Conservation (phyloP, 2,113 vertebrate species). For the Scomber scombrus region DNA sequence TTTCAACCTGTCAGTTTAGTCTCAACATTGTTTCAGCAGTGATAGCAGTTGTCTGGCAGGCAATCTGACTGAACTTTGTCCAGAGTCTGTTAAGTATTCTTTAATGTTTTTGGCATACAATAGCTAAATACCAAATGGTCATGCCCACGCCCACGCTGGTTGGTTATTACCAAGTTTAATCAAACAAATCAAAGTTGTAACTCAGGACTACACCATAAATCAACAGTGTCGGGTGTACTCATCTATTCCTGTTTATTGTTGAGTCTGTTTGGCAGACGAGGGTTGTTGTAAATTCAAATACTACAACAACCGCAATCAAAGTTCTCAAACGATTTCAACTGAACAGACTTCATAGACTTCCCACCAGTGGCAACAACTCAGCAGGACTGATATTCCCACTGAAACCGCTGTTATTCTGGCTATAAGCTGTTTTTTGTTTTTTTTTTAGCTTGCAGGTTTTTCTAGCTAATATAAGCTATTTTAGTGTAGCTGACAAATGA, state of each 20-base stretch:
- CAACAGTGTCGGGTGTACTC: not conserved
- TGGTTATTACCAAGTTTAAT: not conserved
- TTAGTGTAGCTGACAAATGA: not conserved
- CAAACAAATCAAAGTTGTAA: not conserved
- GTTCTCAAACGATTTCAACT: too few species aligned
- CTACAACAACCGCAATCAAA: too few species aligned
- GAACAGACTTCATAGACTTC: too few species aligned
- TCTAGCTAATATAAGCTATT: not conserved
- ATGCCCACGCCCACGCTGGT: too few species aligned
- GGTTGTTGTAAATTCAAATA: not conserved
- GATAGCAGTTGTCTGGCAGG: not conserved
- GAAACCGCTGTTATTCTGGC: not conserved
- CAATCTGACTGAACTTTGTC: slow-evolving; percentile 20
- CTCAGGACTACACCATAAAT: too few species aligned
- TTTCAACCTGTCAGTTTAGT: not conserved
- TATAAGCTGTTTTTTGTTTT: not conserved
- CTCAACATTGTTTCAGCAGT: not conserved
- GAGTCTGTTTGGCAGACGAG: not conserved
- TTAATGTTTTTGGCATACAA: not conserved
- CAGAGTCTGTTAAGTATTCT: not conserved
- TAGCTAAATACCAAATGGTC: not conserved
- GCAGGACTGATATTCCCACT: not conserved
- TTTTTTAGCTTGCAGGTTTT: not conserved
- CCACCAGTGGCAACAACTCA: too few species aligned
- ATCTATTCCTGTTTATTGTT: not conserved